Conservation (phyloP, 2,888 invertebrate species). For the Platerodrilus igneus region DNA sequence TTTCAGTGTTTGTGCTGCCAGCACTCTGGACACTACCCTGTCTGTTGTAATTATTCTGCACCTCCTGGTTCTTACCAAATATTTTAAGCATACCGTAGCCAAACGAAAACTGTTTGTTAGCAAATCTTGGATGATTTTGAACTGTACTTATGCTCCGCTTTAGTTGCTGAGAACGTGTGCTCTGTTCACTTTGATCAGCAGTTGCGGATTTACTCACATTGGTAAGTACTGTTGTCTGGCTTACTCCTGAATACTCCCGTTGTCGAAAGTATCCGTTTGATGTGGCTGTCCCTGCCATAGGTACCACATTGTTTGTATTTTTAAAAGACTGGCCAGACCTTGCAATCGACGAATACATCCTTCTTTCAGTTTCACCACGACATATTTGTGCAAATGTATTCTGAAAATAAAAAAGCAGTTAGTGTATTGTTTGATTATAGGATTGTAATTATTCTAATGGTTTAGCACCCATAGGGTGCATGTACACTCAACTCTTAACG, state of each 20-base stretch:
- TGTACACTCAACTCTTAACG: too few relatives aligned
- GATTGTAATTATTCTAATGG: too few relatives aligned
- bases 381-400: conserved; percentile 47
- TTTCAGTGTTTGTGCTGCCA: conserved; percentile 52
- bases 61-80: conserved; percentile 12
- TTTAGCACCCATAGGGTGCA: too few relatives aligned
- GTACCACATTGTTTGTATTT: too few relatives aligned
- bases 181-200: conserved; percentile 1
- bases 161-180: conserved; percentile 35
- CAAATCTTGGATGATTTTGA: neutral
- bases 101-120: conserved; percentile 4
- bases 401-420: conserved; percentile 42
- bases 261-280: conserved; percentile 24
- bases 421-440: too few relatives aligned
- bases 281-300: too few relatives aligned
- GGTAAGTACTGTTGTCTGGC: conserved; percentile 40
- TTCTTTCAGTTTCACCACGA: too few relatives aligned
- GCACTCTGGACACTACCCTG: conserved; percentile 15
- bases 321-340: conserved; percentile 29
- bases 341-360: conserved; percentile 27
- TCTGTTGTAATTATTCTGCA: conserved; percentile 5
- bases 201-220: conserved; percentile 33
- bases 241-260: conserved; percentile 38
- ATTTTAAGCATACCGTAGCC: conserved; percentile 18
- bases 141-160: conserved; percentile 27